phyloP scores from a whole-genome alignment of 2,888 invertebrate species.

The Epirrhoe tristata region DNA sequence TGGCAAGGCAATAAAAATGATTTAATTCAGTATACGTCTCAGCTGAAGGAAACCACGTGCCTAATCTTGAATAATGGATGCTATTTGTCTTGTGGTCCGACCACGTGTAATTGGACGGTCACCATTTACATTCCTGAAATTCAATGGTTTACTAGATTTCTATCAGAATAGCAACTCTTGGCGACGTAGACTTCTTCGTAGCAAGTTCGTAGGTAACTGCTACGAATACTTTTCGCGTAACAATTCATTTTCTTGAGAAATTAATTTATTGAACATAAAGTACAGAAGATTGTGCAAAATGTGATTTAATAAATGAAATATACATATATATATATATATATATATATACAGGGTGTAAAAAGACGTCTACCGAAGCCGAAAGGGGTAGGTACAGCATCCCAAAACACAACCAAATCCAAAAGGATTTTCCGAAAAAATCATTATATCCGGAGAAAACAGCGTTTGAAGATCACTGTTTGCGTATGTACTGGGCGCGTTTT shows the following conservation, averaged over 20 bases:
- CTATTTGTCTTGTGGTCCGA: conserved; percentile 65
- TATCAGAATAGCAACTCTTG: neutral
- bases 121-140: conserved; percentile 40
- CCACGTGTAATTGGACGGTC: conserved; percentile 66
- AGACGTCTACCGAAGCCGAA: too few species aligned
- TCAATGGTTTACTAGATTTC: conserved; percentile 12
- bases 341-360: too few species aligned
- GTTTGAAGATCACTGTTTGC: too few species aligned
- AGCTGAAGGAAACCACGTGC: conserved; percentile 50
- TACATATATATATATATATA: too few species aligned
- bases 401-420: too few species aligned
- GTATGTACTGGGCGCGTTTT: too few species aligned
- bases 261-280: too few species aligned
- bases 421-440: too few species aligned
- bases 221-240: conserved; percentile 11
- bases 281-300: too few species aligned
- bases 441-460: too few species aligned
- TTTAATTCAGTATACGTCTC: conserved; percentile 53
- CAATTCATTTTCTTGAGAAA: neutral
- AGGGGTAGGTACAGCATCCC: too few species aligned
- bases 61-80: conserved; percentile 73
- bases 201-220: conserved; percentile 3
- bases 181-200: conserved; percentile 9
- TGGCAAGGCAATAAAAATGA: conserved; percentile 47
- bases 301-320: too few species aligned